Evolutionary conservation across 2,797 vertebrate genomes (phyloP).

Genomic region (Carduelis carduelis): DNA sequence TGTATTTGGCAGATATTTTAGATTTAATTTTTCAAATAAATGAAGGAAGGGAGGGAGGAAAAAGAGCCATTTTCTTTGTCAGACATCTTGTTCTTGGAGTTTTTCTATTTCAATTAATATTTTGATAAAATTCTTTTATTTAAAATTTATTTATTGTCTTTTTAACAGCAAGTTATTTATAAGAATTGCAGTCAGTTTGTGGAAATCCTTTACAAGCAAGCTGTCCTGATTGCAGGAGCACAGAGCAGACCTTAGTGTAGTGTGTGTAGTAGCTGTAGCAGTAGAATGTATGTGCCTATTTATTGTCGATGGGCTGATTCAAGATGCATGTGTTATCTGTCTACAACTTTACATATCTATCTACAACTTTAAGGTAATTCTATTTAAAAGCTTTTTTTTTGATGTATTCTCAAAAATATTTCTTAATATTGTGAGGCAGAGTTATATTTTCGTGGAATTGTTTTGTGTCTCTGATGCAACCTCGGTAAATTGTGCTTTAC

Average conservation of each 20-base stretch:
- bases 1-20: not conserved
- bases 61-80: not conserved
- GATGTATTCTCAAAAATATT: not conserved
- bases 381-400: not conserved
- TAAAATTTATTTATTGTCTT: not conserved
- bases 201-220: not conserved
- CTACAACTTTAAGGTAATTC: not conserved
- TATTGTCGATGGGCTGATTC: not conserved
- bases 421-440: not conserved
- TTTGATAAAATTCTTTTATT: not conserved
- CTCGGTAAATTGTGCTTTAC: not conserved
- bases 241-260: too few species aligned
- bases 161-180: not conserved
- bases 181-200: not conserved
- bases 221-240: accelerated
- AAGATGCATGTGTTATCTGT: not conserved
- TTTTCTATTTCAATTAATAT: not conserved
- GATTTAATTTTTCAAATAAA: not conserved
- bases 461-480: not conserved
- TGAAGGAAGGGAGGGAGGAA: not conserved
- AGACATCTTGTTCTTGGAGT: not conserved
- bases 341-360: not conserved
- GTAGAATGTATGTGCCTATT: not conserved
- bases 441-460: not conserved
- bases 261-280: too few species aligned